These are phyloP conservation scores for Falcaria lacertinaria DNA, from an alignment of 2,888 invertebrate species.

Conservation along the genomic window DNA sequence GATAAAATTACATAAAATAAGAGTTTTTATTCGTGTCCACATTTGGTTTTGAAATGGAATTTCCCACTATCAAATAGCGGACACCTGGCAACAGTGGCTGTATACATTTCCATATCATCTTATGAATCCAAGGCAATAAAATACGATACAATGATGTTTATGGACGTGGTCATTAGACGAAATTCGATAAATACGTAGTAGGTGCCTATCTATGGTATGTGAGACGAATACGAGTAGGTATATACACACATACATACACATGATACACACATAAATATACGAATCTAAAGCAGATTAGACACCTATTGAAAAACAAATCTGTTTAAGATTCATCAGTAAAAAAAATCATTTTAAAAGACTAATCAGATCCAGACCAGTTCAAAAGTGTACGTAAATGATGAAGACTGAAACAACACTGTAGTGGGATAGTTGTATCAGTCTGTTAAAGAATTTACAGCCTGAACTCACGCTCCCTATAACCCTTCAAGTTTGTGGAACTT, in stretches of 20 bases:
- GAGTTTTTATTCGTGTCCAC: conserved; percentile 12
- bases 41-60: conserved; percentile 36
- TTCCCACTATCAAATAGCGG: conserved; percentile 41
- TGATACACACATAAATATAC: neutral
- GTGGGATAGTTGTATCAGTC: no score
- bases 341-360: no score
- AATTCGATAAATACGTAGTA: conserved; percentile 17
- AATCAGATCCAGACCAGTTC: no score
- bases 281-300: no score
- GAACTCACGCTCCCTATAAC: no score
- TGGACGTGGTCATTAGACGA: conserved; percentile 24
- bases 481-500: neutral
- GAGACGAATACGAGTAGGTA: neutral
- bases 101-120: conserved; percentile 39
- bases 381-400: no score
- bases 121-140: conserved; percentile 45
- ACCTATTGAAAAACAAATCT: no score
- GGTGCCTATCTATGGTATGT: neutral
- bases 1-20: neutral
- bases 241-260: neutral
- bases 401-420: no score
- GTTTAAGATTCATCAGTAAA: no score
- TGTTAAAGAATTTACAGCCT: no score
- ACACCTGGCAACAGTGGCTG: conserved; percentile 45
- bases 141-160: conserved; percentile 32